phyloP scores from a whole-genome alignment of 2,113 vertebrate genomes.

The Haplochromis burtoni region DNA sequence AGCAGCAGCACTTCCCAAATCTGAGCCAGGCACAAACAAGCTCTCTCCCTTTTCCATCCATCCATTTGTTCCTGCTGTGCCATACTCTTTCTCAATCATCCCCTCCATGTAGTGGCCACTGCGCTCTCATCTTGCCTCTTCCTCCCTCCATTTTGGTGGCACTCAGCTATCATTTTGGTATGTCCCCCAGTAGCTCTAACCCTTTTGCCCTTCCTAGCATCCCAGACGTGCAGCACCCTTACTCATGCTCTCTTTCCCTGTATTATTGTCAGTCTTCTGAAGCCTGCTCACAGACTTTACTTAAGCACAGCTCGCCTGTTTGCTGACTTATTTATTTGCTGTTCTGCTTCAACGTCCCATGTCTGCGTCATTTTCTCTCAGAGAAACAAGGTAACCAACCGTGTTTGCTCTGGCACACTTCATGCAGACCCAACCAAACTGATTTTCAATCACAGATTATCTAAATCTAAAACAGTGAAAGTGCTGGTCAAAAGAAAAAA shows the following conservation, averaged over 20 bases:
- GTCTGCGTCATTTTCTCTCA: not conserved
- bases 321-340: not conserved
- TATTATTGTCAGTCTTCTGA: not conserved
- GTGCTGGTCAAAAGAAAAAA: not conserved
- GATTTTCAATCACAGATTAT: not conserved
- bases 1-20: not conserved
- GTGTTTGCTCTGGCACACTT: not conserved
- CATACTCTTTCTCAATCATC: not conserved
- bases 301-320: not conserved
- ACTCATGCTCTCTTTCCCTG: not conserved
- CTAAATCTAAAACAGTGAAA: not conserved
- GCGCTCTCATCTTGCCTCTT: not conserved
- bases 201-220: not conserved
- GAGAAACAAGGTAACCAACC: not conserved
- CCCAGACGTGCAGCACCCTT: not conserved
- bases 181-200: not conserved
- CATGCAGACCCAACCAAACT: not conserved
- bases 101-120: not conserved
- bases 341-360: not conserved
- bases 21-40: conserved; percentile 11
- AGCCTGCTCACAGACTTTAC: not conserved
- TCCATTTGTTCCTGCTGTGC: not conserved
- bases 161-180: not conserved
- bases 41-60: not conserved
- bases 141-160: not conserved